Conservation (phyloP, 1,140 invertebrate species). For the Calephelis virginiensis region DNA sequence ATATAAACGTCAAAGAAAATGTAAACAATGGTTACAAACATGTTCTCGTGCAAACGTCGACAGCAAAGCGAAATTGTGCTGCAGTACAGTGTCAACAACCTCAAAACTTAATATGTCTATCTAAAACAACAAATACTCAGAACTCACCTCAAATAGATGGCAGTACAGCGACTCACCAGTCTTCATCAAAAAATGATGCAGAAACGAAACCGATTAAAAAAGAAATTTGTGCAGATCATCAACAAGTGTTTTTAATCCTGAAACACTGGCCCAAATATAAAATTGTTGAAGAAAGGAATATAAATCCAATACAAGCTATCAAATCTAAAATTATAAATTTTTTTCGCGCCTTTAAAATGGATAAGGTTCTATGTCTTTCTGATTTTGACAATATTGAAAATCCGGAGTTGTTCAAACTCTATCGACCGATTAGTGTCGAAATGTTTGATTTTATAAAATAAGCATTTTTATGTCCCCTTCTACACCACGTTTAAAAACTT, state of each 20-base stretch:
- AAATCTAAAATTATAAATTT: not conserved
- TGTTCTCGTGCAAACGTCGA: not conserved
- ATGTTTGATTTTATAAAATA: not conserved
- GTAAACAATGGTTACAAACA: not conserved
- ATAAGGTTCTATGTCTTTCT: not conserved
- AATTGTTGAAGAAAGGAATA: not conserved
- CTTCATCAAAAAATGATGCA: not conserved
- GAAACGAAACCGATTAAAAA: conserved; percentile 2
- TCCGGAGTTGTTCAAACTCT: not conserved
- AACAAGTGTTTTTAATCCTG: not conserved
- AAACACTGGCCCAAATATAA: conserved; percentile 3
- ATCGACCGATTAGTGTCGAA: not conserved
- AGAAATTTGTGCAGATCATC: conserved; percentile 6
- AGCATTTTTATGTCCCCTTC: too few relatives aligned
- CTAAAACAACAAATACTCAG: not conserved
- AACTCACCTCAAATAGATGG: not conserved
- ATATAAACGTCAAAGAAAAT: not conserved
- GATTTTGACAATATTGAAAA: not conserved
- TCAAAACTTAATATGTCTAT: not conserved
- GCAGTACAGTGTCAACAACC: not conserved
- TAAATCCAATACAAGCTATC: not conserved
- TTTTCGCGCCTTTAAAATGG: not conserved
- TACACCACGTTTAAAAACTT: too few relatives aligned
- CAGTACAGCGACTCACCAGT: not conserved
- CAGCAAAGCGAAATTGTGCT: not conserved